Base-by-base conservation (phyloP, 2,113 vertebrate species). In the Struthidea cinerea region DNA sequence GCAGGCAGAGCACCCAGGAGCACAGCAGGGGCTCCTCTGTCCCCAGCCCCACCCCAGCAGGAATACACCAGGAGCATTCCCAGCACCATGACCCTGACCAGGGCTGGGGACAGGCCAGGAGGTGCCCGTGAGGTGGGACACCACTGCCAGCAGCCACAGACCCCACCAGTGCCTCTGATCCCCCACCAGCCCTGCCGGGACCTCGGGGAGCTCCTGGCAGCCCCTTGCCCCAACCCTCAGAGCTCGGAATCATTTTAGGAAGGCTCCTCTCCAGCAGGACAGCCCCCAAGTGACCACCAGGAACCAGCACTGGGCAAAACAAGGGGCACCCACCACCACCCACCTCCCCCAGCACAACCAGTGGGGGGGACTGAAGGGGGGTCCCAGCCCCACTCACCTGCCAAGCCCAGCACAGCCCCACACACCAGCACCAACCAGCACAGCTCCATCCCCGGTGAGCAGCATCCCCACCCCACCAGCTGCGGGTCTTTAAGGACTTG, bases 301-400 rank as follows among this genome's bases (percentile, higher is more conserved):
- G 28, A 77, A 19, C 8, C 33, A 57, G 35, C 26, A 26, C 22
- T 4, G 4, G 8, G 10, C 28, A 75, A 47, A 81, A 41, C 16
- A 59, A 23, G 24, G 7, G 20, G 3, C 57, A 83, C 52, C 10
- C 63, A 76, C 8, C 63, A 76, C 8, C 47, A 21, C 16, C 21
- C 65, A 27, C 10, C 6, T 39, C 53, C 5, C 9, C 33, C 50
- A 28, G 28, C 6, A 32, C 11, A 79, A 26, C 17, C 53, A 47
- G 12, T 4, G 4, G 3, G 28, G 28, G 19, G 7, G 4, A 37
- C 6, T 1, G 5, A 37, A 46, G 27, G 5, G 23, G 9, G 26
- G 6, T 2, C 19, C 74, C 74, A 92, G 46, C 26, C 56, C 37
- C 46, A 32, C 79, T 95, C n/a, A 95, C 91, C 94, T 88, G 49